Percentiles rank a stretch among this genome's conserved stretches.
Evolutionary conservation across 2,113 vertebrate species (phyloP).

Genomic region (Pangasianodon hypophthalmus): DNA sequence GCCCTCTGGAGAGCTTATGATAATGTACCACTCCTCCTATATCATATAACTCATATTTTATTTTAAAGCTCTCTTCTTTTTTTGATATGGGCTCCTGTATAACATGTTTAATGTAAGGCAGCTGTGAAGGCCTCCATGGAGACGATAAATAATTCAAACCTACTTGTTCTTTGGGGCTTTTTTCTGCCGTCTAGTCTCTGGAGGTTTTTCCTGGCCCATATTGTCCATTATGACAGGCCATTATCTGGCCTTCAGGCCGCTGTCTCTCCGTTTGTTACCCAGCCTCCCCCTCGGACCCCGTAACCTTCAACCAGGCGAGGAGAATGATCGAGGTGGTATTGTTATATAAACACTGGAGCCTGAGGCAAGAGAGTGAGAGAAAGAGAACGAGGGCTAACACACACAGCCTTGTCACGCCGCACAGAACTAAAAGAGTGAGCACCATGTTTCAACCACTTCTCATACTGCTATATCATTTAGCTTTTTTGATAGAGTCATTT

Average conservation of each 20-base stretch:
- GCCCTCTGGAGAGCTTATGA: constrained; percentile 77
- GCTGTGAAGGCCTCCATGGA: constrained; percentile 76
- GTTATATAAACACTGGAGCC: constrained; percentile 88
- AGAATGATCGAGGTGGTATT: constrained; percentile 90
- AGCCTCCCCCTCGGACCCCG: constrained; percentile 69
- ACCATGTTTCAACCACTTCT: not conserved
- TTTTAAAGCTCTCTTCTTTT: constrained; percentile 73
- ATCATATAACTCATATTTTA: constrained; percentile 77
- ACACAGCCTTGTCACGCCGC: constrained; percentile 26
- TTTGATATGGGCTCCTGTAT: constrained; percentile 82
- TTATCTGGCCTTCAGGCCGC: constrained; percentile 93
- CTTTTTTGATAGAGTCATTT: constrained; percentile 12
- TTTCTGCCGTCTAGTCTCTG: constrained; percentile 75
- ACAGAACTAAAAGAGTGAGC: not conserved
- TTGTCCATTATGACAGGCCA: constrained; percentile 96
- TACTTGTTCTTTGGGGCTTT: constrained; percentile 75
- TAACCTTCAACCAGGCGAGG: constrained; percentile 94
- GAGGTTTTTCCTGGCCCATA: constrained; percentile 79
- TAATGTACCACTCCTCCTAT: constrained; percentile 68
- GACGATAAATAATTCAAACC: constrained; percentile 95
- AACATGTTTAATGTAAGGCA: constrained; percentile 89
- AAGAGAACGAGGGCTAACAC: constrained; percentile 60
- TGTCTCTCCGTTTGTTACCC: constrained; percentile 84
- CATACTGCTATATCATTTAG: constrained; percentile 26
- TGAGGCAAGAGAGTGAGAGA: constrained; percentile 70